These are phyloP conservation scores for Coleophora flavipennella DNA, from an alignment of 2,888 invertebrate species.

Conservation along the genomic window DNA sequence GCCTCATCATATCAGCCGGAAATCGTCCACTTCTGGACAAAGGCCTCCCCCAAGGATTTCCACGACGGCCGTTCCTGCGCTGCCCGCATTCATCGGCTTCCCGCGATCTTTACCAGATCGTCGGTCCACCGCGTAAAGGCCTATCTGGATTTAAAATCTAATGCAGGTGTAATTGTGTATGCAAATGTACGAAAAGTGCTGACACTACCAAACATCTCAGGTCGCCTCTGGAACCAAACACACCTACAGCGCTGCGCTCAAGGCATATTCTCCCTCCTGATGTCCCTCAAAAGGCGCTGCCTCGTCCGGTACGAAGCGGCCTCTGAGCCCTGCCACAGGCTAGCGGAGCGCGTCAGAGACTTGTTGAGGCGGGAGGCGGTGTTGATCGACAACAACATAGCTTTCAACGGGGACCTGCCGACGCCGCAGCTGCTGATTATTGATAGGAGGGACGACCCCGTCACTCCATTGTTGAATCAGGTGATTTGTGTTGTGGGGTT, in stretches of 20 bases:
- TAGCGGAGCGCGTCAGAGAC: slow-evolving; percentile 90
- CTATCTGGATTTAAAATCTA: no score
- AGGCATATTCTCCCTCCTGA: slow-evolving; percentile 86
- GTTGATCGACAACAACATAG: slow-evolving; percentile 86
- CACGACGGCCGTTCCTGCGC: no score
- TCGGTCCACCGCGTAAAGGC: no score
- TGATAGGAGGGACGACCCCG: slow-evolving; percentile 94
- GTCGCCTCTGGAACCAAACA: slow-evolving; percentile 82
- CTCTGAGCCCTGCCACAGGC: slow-evolving; percentile 85
- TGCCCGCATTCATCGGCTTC: no score
- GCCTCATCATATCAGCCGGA: no score
- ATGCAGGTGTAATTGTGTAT: no score
- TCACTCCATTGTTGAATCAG: slow-evolving; percentile 95
- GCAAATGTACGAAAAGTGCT: no score
- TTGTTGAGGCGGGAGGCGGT: slow-evolving; percentile 89
- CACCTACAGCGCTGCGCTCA: slow-evolving; percentile 86
- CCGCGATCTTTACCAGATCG: no score
- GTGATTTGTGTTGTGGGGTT: no score
- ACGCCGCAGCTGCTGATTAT: slow-evolving; percentile 89
- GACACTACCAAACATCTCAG: no score
- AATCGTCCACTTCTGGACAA: no score
- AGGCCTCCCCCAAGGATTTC: no score
- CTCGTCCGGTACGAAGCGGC: slow-evolving; percentile 90
- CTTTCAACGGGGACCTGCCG: slow-evolving; percentile 83
- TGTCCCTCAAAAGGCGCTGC: slow-evolving; percentile 93